phyloP scores from a whole-genome alignment of 2,888 invertebrate genomes.

The Oscheius sp. region DNA sequence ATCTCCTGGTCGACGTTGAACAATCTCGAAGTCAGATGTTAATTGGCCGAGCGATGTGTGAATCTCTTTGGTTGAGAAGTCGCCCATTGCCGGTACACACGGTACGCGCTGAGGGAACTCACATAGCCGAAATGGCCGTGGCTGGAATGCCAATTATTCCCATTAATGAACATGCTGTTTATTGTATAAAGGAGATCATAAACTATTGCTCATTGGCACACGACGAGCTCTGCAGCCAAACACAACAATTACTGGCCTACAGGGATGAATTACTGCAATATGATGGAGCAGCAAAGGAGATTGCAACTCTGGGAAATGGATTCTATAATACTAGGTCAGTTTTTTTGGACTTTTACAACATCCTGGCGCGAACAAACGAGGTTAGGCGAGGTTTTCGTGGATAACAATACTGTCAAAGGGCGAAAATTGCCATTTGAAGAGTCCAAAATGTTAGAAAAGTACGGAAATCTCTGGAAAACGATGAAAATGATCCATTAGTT shows the following conservation, averaged over 20 bases:
- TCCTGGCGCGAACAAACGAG: no score
- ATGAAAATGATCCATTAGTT: no score
- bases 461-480: no score
- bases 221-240: constrained; percentile 43
- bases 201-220: constrained; percentile 59
- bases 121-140: constrained; percentile 31
- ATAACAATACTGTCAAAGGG: no score
- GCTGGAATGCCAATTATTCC: constrained; percentile 32
- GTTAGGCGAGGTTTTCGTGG: no score
- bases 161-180: constrained; percentile 15
- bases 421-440: no score
- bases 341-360: no score
- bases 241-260: constrained; percentile 49
- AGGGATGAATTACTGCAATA: constrained; percentile 51
- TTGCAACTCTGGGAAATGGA: constrained; percentile 23
- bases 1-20: constrained; percentile 91
- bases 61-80: constrained; percentile 79
- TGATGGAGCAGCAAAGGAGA: constrained; percentile 38
- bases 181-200: constrained; percentile 22
- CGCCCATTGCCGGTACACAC: constrained; percentile 42
- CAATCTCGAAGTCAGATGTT: constrained; percentile 90
- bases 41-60: constrained; percentile 88
- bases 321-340: constrained; percentile 44
- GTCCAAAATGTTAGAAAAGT: no score
- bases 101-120: constrained; percentile 48